phyloP scores from a whole-genome alignment of 2,113 vertebrate species.

The Sardina pilchardus region DNA sequence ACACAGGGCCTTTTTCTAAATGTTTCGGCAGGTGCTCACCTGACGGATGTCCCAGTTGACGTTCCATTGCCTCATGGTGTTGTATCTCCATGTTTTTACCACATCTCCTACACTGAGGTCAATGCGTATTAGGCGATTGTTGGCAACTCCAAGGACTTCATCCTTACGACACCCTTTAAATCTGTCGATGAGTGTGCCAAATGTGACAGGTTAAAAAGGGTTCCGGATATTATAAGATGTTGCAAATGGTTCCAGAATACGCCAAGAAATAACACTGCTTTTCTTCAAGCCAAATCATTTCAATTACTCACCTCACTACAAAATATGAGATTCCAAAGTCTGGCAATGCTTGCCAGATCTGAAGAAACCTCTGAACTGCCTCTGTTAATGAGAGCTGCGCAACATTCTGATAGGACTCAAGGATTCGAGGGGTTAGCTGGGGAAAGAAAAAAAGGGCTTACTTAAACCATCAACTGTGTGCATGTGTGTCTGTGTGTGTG shows the following conservation, averaged over 20 bases:
- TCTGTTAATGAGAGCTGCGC: slow-evolving; percentile 71
- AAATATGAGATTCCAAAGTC: slow-evolving; percentile 70
- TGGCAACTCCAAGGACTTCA: slow-evolving; percentile 75
- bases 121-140: slow-evolving; percentile 75
- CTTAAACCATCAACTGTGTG: neutral
- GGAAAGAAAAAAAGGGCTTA: neutral
- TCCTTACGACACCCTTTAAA: slow-evolving; percentile 78
- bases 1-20: neutral
- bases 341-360: slow-evolving; percentile 70
- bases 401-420: slow-evolving; percentile 79
- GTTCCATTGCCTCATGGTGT: slow-evolving; percentile 80
- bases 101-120: slow-evolving; percentile 67
- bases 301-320: slow-evolving; percentile 67
- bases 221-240: neutral
- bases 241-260: neutral
- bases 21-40: slow-evolving; percentile 51
- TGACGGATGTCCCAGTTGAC: slow-evolving; percentile 81
- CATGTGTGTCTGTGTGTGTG: neutral
- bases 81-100: slow-evolving; percentile 78
- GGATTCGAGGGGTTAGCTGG: slow-evolving; percentile 75
- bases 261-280: neutral
- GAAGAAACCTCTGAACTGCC: slow-evolving; percentile 74
- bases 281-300: neutral
- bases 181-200: slow-evolving; percentile 47
- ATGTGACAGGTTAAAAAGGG: neutral